A percentile compares a stretch with the other conserved stretches of the same genome.
These are phyloP conservation scores for Wiebesia pumilae DNA, from an alignment of 1,140 invertebrate genomes.

Conservation along the genomic window DNA sequence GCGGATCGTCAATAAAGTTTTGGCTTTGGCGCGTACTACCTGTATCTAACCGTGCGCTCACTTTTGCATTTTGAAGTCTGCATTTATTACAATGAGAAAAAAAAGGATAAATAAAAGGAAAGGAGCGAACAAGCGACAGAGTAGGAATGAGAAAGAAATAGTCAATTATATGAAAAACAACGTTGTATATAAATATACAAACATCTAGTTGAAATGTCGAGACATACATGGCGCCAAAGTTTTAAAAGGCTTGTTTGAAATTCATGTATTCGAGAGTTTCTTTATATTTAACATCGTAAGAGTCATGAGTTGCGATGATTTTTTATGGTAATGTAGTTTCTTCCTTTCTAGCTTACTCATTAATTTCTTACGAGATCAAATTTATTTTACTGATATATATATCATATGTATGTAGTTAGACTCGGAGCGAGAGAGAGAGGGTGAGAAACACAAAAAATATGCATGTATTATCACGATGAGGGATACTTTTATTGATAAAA, in stretches of 20 bases:
- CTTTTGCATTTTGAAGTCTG: not conserved
- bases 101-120: not conserved
- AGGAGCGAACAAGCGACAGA: not conserved
- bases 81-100: not conserved
- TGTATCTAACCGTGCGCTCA: not conserved
- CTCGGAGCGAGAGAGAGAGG: not conserved
- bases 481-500: too few species aligned
- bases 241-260: not conserved
- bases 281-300: not conserved
- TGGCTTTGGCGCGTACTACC: not conserved
- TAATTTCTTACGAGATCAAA: not conserved
- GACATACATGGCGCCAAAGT: not conserved
- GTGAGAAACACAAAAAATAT: too few species aligned
- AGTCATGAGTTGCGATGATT: slow-evolving; percentile 3
- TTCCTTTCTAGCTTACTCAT: not conserved
- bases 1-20: not conserved
- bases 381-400: not conserved
- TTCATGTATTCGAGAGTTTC: not conserved
- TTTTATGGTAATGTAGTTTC: slow-evolving; percentile 26
- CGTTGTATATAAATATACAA: not conserved
- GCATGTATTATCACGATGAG: too few species aligned
- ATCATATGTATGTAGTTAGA: too few species aligned
- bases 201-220: not conserved
- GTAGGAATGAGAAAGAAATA: too few species aligned
- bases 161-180: not conserved